Base-by-base conservation (phyloP, 2,113 vertebrate genomes). In the Saimiri boliviensis region DNA sequence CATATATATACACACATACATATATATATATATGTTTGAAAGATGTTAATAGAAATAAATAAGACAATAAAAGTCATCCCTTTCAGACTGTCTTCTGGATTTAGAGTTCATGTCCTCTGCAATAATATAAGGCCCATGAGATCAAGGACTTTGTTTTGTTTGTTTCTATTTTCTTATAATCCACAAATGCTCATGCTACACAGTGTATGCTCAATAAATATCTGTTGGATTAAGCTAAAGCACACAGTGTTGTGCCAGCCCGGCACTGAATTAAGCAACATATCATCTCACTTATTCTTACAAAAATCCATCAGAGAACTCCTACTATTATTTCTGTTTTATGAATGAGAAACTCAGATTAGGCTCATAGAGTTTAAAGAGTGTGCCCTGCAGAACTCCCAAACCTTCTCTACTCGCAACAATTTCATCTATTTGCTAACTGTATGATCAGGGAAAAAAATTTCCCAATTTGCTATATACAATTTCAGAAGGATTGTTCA, bases 201-300 rank as follows among this genome's bases (percentile, higher is more conserved):
- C 0, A 73, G n/a, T 66, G 3, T 8, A 30, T 37, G 30, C 5
- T 66, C 10, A 60, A 45, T 54, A 63, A 30, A 35, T 16, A 91
- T 7, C 20, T 71, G 6, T 0, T 84, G 54, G 40, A 35, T 47
- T 37, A 20, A 79, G 35, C 4, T 25, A 56, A 83, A 79, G 45
- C 35, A 6, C 7, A 35, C 4, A 19, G 8, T 9, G 3, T 32
- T 16, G 4, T 8, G 8, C 8, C n/a, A 47, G 40, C 6, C 12
- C n/a, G 21, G 16, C 14, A 5, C 1, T 37, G 54, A n/a, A 10
- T 12, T 58, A 37, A 81, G 21, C 13, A 12, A 74, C 6, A 20
- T 2, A 21, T 56, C 42, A 12, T 49, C 13, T 88, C 19, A 20
- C 3, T 60, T n/a, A 52, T 52, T 21, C 16, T 84, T 37, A 32